Evolutionary conservation across 1,140 invertebrate genomes (phyloP), one percentile per base, ranked within the genome.

Genomic region (Orussus abietinus): DNA sequence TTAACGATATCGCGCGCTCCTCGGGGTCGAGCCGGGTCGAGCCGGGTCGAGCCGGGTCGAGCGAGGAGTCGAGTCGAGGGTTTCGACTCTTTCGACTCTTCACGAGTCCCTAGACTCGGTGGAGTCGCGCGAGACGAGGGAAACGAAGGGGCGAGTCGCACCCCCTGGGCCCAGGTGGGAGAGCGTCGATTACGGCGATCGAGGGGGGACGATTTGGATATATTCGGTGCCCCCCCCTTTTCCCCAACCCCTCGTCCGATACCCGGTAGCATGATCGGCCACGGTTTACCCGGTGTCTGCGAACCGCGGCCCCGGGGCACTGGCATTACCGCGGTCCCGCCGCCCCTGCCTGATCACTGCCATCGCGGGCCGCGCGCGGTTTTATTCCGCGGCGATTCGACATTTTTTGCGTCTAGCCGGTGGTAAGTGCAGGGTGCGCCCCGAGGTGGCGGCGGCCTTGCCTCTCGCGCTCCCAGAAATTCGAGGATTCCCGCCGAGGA

Each of bases 361-460:
- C 38, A 52, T 52, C 42, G 39, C 45, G 48, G 39, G 46, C 42
- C 38, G 34, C 34, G 29, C 25, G n/a, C 12, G 15, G 32, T 50
- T 42, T 40, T 37, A 42, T 49, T 45, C 38, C 46, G 26, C 12
- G 42, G 33, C 53, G 47, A 47, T 36, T 55, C 55, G 51, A 61
- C 49, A 60, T 64, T 64, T 64, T 69, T 71, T 66, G 58, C 61
- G 69, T 72, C 70, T 73, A 73, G 70, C 66, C 65, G 52, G 59
- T 62, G 63, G 62, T 73, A 73, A 73, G 59, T 73, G 62, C 55
- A 55, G 68, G 68, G 61, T 72, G 59, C 50, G 38, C 42, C 26
- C 25, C 49, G 45, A n/a, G 22, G n/a, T 25, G 22, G n/a, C 22
- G 6, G 22, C n/a, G n/a, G n/a, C n/a, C n/a, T 26, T 26, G 1